Evolutionary conservation across 23 tunicate genomes (phyloP).

Genomic region (Halocynthia roretzi): DNA sequence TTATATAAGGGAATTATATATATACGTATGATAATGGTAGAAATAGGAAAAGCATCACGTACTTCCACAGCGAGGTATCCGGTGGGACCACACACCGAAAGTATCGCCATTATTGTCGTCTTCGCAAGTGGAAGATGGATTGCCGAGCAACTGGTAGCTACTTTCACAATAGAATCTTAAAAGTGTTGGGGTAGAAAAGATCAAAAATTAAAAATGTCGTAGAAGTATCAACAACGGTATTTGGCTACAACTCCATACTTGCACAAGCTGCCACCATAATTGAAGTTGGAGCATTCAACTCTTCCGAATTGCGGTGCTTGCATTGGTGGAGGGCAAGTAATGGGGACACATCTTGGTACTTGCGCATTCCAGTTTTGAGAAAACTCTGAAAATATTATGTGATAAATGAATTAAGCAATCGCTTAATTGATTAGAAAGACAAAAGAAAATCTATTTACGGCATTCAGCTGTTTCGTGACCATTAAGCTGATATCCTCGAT

Average conservation of each 20-base stretch:
- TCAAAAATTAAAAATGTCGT: neutral
- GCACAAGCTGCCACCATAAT: slow-evolving; percentile 38
- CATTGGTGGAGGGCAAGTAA: slow-evolving; percentile 41
- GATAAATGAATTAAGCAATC: neutral
- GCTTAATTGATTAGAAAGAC: neutral
- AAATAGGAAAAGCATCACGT: neutral
- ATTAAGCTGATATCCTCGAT: slow-evolving; percentile 1
- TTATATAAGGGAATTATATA: neutral
- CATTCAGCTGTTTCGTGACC: slow-evolving; percentile 15
- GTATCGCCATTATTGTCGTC: slow-evolving; percentile 17
- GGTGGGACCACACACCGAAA: slow-evolving; percentile 9
- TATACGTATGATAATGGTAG: neutral
- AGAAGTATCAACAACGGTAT: neutral
- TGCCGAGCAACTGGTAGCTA: slow-evolving; percentile 16
- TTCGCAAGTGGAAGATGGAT: slow-evolving; percentile 5
- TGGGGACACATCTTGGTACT: slow-evolving; percentile 16
- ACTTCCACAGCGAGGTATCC: slow-evolving; percentile 16
- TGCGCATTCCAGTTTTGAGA: slow-evolving; percentile 28
- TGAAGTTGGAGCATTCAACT: slow-evolving; percentile 35
- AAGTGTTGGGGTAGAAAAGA: neutral
- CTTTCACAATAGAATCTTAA: slow-evolving; percentile 14
- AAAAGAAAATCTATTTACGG: neutral
- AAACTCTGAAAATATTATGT: neutral
- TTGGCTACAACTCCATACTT: slow-evolving; percentile 1
- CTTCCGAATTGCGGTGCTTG: slow-evolving; percentile 42